These are phyloP conservation scores for Suricata suricatta DNA, from an alignment of 2,113 vertebrate genomes.

Conservation along the genomic window DNA sequence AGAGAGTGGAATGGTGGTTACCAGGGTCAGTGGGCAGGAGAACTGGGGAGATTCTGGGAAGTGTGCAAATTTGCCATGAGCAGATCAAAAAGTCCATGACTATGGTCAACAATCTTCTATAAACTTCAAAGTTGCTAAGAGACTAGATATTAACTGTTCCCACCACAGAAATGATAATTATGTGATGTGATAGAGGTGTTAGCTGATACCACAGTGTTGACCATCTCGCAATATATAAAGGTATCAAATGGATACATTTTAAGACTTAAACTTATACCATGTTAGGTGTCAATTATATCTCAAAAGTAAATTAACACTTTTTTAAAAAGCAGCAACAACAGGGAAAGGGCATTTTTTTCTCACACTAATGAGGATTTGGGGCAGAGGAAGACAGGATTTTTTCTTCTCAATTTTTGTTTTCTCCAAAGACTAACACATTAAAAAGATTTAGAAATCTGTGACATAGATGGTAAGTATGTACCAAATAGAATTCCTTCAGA, in stretches of 20 bases:
- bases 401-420: background rate
- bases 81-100: background rate
- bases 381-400: background rate
- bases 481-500: background rate
- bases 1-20: background rate
- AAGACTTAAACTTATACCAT: background rate
- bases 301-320: background rate
- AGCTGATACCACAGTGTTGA: background rate
- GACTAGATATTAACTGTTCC: background rate
- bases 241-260: background rate
- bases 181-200: background rate
- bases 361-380: background rate
- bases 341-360: background rate
- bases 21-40: background rate
- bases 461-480: background rate
- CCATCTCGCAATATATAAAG: background rate
- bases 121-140: background rate
- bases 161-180: background rate
- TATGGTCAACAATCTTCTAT: background rate
- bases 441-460: background rate
- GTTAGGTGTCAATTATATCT: background rate
- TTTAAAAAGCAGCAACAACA: background rate
- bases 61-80: background rate
- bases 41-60: background rate
- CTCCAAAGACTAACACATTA: background rate